These are phyloP conservation scores for Bombus confusus DNA, from an alignment of 1,140 invertebrate species.

Conservation along the genomic window DNA sequence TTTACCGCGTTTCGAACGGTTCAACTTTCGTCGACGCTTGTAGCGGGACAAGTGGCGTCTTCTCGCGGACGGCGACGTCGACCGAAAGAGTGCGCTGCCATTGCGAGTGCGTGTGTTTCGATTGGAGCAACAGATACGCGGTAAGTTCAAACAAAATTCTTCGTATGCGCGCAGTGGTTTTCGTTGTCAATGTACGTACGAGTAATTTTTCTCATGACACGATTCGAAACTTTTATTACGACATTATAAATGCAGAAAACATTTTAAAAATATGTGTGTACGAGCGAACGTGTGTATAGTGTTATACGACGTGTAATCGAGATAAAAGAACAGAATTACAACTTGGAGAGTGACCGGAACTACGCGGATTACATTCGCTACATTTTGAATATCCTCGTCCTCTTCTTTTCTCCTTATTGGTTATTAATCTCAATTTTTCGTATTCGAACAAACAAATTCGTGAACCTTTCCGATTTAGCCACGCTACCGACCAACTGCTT, in stretches of 20 bases:
- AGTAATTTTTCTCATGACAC: conserved; percentile 49
- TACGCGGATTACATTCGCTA: conserved; percentile 55
- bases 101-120: background rate
- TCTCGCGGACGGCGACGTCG: background rate
- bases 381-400: conserved; percentile 38
- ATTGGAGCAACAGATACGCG: background rate
- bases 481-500: no score
- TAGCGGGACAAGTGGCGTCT: background rate
- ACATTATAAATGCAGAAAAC: conserved; percentile 78
- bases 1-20: background rate
- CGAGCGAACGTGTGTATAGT: conserved; percentile 58
- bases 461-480: background rate
- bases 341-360: conserved; percentile 63
- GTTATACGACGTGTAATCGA: conserved; percentile 54
- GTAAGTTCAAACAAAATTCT: background rate
- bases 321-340: conserved; percentile 66
- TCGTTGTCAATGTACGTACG: background rate
- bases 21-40: background rate
- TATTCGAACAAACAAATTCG: conserved; percentile 5
- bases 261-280: conserved; percentile 74
- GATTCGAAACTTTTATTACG: conserved; percentile 75
- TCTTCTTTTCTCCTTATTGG: conserved; percentile 21
- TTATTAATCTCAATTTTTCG: background rate
- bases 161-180: background rate
- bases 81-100: background rate